Evolutionary conservation across 1,140 invertebrate genomes (phyloP).

Genomic region (Planococcus citri): DNA sequence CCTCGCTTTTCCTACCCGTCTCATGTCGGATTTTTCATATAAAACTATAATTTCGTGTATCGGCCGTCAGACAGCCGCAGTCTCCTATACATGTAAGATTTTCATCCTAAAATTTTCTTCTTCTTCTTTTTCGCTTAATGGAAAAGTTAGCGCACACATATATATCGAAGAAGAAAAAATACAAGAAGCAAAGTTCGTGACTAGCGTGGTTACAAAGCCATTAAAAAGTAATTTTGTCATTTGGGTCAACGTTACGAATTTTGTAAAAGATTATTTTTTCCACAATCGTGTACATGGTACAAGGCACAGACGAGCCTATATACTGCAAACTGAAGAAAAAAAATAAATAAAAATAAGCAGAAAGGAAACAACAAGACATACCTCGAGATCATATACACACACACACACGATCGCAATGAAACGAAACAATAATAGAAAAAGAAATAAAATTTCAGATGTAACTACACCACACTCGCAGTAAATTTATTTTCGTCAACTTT

Average conservation of each 20-base stretch:
- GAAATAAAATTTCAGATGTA: background rate
- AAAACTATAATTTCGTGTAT: background rate
- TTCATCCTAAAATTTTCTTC: background rate
- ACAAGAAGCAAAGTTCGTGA: background rate
- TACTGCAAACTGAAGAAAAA: background rate
- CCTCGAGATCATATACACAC: no score
- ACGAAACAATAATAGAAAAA: background rate
- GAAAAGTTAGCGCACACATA: background rate
- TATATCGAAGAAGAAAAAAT: slow-evolving; percentile 3
- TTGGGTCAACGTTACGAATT: slow-evolving; percentile 1
- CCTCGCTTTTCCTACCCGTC: no score
- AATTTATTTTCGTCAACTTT: background rate
- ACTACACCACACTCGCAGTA: background rate
- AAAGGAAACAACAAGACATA: no score
- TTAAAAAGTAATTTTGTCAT: slow-evolving; percentile 8
- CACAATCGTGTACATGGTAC: background rate
- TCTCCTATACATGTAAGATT: background rate
- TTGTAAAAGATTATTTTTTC: slow-evolving; percentile 2
- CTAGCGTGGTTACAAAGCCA: slow-evolving; percentile 5
- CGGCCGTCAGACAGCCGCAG: background rate
- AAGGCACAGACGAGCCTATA: background rate
- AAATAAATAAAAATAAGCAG: no score
- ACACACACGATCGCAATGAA: background rate
- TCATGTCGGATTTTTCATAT: background rate
- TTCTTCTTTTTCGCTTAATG: background rate